Percentiles rank a stretch among this genome's conserved stretches.
These are phyloP conservation scores for Vanessa atalanta DNA, from an alignment of 1,140 invertebrate genomes.

Conservation along the genomic window DNA sequence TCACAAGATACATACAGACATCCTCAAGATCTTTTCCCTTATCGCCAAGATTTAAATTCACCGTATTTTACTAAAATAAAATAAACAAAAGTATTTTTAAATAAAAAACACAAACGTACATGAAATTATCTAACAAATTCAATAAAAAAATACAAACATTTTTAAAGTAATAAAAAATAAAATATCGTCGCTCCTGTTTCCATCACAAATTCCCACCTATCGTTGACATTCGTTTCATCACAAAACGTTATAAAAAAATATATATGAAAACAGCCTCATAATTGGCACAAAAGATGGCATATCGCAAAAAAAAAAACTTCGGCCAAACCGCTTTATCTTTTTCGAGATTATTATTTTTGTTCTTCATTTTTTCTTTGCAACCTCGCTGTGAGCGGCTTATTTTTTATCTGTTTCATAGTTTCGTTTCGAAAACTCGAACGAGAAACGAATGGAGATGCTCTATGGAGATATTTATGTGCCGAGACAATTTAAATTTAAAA, in stretches of 20 bases:
- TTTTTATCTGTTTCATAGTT: conserved; percentile 72
- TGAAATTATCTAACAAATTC: not conserved
- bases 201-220: conserved; percentile 63
- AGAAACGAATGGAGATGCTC: conserved; percentile 18
- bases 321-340: conserved; percentile 69
- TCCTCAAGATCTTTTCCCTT: too few relatives aligned
- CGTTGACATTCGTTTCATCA: conserved; percentile 46
- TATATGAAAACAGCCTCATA: conserved; percentile 56
- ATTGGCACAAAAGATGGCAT: conserved; percentile 77
- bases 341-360: conserved; percentile 74
- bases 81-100: too few relatives aligned
- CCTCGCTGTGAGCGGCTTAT: conserved; percentile 55
- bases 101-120: not conserved
- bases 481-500: too few relatives aligned
- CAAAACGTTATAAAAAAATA: conserved; percentile 53
- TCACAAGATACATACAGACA: too few relatives aligned
- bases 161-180: not conserved
- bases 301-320: conserved; percentile 66
- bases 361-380: conserved; percentile 63
- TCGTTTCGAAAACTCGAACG: conserved; percentile 35
- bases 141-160: conserved; percentile 2
- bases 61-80: too few relatives aligned
- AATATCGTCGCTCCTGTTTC: conserved; percentile 26
- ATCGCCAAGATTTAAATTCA: too few relatives aligned
- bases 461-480: conserved; percentile 4